Evolutionary conservation across 1,140 invertebrate species (phyloP), one percentile per base, ranked within the genome.

Genomic region (Hermatobates lingyangjiaoensis): DNA sequence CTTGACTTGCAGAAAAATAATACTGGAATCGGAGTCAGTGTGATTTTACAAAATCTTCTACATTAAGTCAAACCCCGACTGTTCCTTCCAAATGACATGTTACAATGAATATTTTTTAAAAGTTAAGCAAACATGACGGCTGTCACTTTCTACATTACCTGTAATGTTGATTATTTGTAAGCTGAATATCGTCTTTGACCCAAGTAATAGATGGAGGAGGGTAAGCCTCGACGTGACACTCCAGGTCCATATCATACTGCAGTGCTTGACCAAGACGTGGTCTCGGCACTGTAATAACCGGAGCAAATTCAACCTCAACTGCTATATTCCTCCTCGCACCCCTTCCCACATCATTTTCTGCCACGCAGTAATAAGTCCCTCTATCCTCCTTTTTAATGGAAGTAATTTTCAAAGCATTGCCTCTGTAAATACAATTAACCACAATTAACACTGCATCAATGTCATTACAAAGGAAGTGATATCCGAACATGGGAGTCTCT

Each of bases 361-460:
- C 89, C 14, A 93, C 83, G 60, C 90, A 94, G 63, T 91, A 92
- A 65, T 92, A 92, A 0, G 87, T 92, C 34, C 88, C 88, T 42
- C 87, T 74, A 66, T 91, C 84, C 64, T 90, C 84, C 63, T 90
- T 92, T 38, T 74, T 76, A n/a, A 88, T 79, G 0, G 71, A 59
- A 25, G 76, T 68, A 49, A 94, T 89, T 64, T 82, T 83, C 56
- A 93, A 67, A n/a, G 78, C 71, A 61, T 89, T 89, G 21, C 88
- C 88, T 53, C 85, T 83, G 65, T 73, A 60, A 64, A 53, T 45
- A 46, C n/a, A 51, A 44, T 24, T 0, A 10, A 25, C 10, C 15
- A 26, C 18, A 12, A 12, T 39, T 39, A 44, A 26, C 30, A 50
- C 24, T 7, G 26, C 52, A 18, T 49, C 20, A 44, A 50, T 50